Evolutionary conservation across 1,140 invertebrate genomes (phyloP).

Genomic region (Galendromus occidentalis): DNA sequence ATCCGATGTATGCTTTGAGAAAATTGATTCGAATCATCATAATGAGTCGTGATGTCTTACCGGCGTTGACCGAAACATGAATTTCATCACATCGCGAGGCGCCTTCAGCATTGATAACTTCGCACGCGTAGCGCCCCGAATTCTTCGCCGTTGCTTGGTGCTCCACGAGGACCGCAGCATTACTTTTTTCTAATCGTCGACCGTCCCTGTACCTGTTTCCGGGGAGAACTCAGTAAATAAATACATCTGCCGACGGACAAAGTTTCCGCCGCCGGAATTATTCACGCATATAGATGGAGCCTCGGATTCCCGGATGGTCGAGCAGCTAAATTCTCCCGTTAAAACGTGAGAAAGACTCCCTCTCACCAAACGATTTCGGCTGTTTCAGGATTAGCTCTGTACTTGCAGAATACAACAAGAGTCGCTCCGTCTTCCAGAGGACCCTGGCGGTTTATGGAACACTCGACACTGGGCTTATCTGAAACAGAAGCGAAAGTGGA

Average conservation of each 20-base stretch:
- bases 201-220: constrained; percentile 7
- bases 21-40: too few species aligned
- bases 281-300: too few species aligned
- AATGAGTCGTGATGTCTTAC: too few species aligned
- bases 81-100: background rate
- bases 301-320: too few species aligned
- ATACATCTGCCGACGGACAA: background rate
- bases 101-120: background rate
- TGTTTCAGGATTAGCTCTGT: background rate
- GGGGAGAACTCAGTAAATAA: too few species aligned
- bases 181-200: background rate
- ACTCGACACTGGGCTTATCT: constrained; percentile 1
- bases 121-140: background rate
- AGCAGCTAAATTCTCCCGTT: too few species aligned
- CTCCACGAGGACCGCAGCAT: background rate
- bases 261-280: too few species aligned
- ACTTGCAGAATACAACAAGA: background rate
- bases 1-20: too few species aligned
- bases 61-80: background rate
- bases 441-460: background rate
- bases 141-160: background rate
- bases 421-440: background rate
- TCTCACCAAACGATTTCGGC: constrained; percentile 3
- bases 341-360: background rate
- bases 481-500: background rate